Conservation (phyloP, 1,140 invertebrate species). For the Drosophila aff. region DNA sequence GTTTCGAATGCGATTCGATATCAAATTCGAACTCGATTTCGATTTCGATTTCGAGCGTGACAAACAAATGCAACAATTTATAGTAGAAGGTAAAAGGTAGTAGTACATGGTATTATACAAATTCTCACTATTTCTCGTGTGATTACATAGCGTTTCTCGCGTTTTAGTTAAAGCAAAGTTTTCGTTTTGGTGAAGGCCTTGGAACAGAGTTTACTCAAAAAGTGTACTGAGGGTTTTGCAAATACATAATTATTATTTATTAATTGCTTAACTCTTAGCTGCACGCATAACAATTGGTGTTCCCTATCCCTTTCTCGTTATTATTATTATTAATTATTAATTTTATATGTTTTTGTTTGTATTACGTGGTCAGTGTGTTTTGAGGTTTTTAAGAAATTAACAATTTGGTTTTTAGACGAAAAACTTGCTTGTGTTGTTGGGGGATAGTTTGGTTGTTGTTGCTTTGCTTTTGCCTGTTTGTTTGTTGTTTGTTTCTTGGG, state of each 20-base stretch:
- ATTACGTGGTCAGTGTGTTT: slow-evolving; percentile 22
- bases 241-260: slow-evolving; percentile 52
- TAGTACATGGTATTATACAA: slow-evolving; percentile 42
- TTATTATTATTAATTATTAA: slow-evolving; percentile 6
- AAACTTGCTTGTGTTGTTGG: slow-evolving; percentile 41
- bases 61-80: slow-evolving; percentile 71
- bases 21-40: background rate
- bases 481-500: slow-evolving; percentile 59
- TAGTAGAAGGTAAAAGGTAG: slow-evolving; percentile 21
- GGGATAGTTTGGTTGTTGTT: slow-evolving; percentile 59
- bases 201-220: slow-evolving; percentile 48
- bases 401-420: slow-evolving; percentile 47
- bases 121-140: slow-evolving; percentile 29
- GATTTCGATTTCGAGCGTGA: slow-evolving; percentile 5
- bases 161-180: slow-evolving; percentile 48
- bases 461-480: slow-evolving; percentile 50
- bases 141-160: slow-evolving; percentile 22
- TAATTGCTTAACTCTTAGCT: slow-evolving; percentile 49
- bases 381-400: slow-evolving; percentile 38
- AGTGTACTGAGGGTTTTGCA: slow-evolving; percentile 30
- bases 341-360: slow-evolving; percentile 17
- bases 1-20: slow-evolving; percentile 16
- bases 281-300: slow-evolving; percentile 57
- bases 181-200: slow-evolving; percentile 43
- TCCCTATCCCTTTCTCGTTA: slow-evolving; percentile 56